A percentile compares a stretch with the other conserved stretches of the same genome.
phyloP scores from a whole-genome alignment of 2,888 invertebrate genomes.

The Drosophila trichaetosa region DNA sequence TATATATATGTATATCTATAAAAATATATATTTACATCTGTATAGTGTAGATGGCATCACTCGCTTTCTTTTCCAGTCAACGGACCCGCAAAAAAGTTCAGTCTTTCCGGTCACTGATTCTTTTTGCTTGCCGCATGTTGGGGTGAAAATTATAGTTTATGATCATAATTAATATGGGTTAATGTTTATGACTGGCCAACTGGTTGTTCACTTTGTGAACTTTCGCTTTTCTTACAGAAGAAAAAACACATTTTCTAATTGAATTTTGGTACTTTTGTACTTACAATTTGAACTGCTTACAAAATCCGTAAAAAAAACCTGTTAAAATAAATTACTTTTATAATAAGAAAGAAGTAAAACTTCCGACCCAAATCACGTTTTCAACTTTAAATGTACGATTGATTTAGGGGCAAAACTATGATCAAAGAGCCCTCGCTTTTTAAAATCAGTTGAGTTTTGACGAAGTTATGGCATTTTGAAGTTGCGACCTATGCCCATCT shows the following conservation, averaged over 20 bases:
- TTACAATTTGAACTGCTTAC: not conserved
- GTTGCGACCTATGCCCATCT: too few relatives aligned
- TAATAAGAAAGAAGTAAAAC: not conserved
- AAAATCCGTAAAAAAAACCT: not conserved
- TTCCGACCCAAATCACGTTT: too few relatives aligned
- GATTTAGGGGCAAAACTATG: too few relatives aligned
- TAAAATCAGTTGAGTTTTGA: too few relatives aligned
- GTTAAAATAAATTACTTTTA: not conserved
- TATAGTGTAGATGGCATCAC: constrained; percentile 15
- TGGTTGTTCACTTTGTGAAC: constrained; percentile 35
- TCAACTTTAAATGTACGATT: too few relatives aligned
- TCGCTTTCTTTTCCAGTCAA: constrained; percentile 58
- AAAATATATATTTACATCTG: not conserved
- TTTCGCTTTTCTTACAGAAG: constrained; percentile 64
- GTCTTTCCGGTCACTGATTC: constrained; percentile 72
- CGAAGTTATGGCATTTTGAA: too few relatives aligned
- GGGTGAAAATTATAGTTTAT: constrained; percentile 76
- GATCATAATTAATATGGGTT: constrained; percentile 72
- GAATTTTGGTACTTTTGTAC: not conserved
- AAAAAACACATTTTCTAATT: constrained; percentile 33
- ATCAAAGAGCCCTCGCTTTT: too few relatives aligned
- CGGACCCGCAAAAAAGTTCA: constrained; percentile 32
- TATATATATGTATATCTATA: not conserved
- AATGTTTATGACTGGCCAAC: constrained; percentile 51
- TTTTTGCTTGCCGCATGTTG: constrained; percentile 49